Evolutionary conservation across 2,888 invertebrate species (phyloP), one percentile per base, ranked within the genome.

Genomic region (Drosophila mimetica): DNA sequence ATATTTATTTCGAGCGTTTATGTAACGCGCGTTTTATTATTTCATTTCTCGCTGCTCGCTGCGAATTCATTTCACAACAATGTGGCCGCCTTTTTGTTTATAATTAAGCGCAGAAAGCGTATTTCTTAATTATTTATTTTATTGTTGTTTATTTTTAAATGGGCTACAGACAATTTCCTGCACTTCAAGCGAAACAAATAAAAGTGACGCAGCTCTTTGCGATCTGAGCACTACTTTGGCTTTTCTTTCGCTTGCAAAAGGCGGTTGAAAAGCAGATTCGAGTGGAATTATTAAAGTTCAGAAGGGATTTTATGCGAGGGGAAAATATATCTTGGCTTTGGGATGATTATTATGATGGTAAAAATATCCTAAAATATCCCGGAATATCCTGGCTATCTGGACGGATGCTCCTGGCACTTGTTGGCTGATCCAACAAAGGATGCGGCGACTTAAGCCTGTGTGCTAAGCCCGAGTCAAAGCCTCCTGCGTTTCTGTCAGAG

Each of bases 141-240:
- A 89, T 89, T 85, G 87, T 87, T 88, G 86, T 89, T 89, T 87
- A 86, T 89, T 86, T 89, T 86, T 86, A 86, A 87, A 85, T 85
- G 86, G 83, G 88, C 83, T 86, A 86, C 86, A 89, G 88, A 89
- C 79, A 89, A 89, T 87, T 83, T 87, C 88, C 88, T 83, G 80
- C 89, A 86, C 88, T 88, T 76, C 75, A 80, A 76, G 84, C 74
- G 86, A 85, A 83, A 83, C 86, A 85, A 83, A 87, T 85, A 85
- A 84, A 87, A 85, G 67, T 85, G 88, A 87, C 79, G 88, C 83
- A 84, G 81, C 75, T 71, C 69, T 84, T 51, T 63, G 61, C 61
- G 39, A 63, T 34, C 14, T 7, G 34, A 6, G 13, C 65, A 77
- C 58, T 65, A 64, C 50, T 63, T 44, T 41, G 41, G 18, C 11